Evolutionary conservation across 2,113 vertebrate genomes (phyloP).

Genomic region (Ochotona curzoniae): DNA sequence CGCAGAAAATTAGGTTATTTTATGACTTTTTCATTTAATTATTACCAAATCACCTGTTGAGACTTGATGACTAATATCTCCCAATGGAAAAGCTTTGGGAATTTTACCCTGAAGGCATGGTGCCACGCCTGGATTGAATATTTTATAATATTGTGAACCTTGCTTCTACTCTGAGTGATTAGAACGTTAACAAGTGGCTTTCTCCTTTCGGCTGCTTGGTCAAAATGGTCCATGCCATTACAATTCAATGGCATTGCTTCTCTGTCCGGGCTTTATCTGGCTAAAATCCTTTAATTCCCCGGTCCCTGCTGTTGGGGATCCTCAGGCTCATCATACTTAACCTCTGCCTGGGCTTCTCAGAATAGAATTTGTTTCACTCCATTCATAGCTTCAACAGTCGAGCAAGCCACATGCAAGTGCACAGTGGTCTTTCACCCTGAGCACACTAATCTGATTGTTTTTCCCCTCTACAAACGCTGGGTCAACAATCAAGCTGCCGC

Average conservation of each 20-base stretch:
- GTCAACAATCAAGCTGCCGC: slow-evolving; percentile 90
- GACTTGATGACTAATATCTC: background rate
- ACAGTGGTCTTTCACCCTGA: slow-evolving; percentile 86
- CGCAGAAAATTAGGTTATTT: background rate
- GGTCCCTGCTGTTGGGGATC: slow-evolving; percentile 68
- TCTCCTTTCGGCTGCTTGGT: background rate
- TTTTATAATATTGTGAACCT: slow-evolving; percentile 72
- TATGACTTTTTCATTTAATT: background rate
- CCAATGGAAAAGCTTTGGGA: background rate
- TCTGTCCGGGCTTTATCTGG: slow-evolving; percentile 77
- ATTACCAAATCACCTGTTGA: background rate
- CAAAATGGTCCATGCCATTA: slow-evolving; percentile 79
- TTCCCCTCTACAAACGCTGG: slow-evolving; percentile 90
- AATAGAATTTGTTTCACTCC: slow-evolving; percentile 87
- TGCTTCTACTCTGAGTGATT: slow-evolving; percentile 59
- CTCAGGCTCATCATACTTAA: slow-evolving; percentile 90
- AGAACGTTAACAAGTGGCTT: slow-evolving; percentile 67
- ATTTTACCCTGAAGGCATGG: background rate
- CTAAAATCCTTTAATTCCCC: slow-evolving; percentile 81
- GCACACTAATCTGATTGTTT: slow-evolving; percentile 92
- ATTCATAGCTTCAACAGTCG: slow-evolving; percentile 86
- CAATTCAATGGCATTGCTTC: slow-evolving; percentile 77
- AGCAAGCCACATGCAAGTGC: slow-evolving; percentile 86
- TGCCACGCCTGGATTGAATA: slow-evolving; percentile 31
- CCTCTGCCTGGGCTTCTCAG: slow-evolving; percentile 87